phyloP scores from a whole-genome alignment of 2,888 invertebrate genomes.

The Troilus luridus region DNA sequence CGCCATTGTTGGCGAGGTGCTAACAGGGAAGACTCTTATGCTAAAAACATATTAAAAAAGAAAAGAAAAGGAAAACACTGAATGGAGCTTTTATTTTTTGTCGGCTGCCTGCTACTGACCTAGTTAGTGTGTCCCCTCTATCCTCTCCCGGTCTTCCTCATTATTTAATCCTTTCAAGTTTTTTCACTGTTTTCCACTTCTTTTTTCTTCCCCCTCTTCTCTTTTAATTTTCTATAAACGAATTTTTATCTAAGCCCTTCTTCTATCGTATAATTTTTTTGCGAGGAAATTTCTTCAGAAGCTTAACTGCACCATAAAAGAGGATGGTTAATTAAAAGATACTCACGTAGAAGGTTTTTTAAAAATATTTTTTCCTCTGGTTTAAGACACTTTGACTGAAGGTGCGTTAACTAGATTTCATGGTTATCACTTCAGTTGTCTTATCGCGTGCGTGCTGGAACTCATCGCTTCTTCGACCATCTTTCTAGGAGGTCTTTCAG shows the following conservation, averaged over 20 bases:
- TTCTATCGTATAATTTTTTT: conserved; percentile 27
- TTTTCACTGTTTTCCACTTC: conserved; percentile 17
- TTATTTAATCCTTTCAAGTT: conserved; percentile 31
- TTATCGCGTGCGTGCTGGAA: background rate
- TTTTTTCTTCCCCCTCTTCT: background rate
- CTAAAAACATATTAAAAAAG: conserved; percentile 44
- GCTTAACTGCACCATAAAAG: conserved; percentile 39
- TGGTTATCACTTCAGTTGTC: conserved; percentile 38
- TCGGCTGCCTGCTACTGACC: conserved; percentile 2
- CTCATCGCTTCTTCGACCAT: background rate
- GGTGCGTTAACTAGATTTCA: conserved; percentile 10
- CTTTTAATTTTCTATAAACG: conserved; percentile 36
- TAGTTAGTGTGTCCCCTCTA: background rate
- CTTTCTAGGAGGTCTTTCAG: background rate
- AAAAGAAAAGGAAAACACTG: conserved; percentile 32
- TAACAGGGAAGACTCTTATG: conserved; percentile 10
- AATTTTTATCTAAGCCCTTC: conserved; percentile 40
- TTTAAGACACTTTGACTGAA: background rate
- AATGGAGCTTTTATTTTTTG: conserved; percentile 31
- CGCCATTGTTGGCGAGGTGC: background rate
- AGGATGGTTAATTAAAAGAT: conserved; percentile 45
- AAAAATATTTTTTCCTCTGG: background rate
- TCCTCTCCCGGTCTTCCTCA: background rate
- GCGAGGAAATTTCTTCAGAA: background rate
- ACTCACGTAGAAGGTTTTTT: background rate